phyloP scores from a whole-genome alignment of 2,888 invertebrate genomes.

The Thumatha senex region DNA sequence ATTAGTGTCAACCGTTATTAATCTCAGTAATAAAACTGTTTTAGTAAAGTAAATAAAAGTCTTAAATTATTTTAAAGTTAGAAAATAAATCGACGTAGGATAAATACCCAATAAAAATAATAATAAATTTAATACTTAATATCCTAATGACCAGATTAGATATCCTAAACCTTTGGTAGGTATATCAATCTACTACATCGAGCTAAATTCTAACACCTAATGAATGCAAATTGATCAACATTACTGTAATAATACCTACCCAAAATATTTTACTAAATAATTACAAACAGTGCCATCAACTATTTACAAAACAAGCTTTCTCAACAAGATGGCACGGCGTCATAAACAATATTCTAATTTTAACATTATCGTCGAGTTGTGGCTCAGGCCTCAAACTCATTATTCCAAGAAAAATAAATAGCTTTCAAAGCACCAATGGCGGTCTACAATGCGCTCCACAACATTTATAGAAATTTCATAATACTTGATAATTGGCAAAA shows the following conservation, averaged over 20 bases:
- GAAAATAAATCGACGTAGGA: background rate
- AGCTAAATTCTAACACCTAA: slow-evolving; percentile 17
- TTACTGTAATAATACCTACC: slow-evolving; percentile 46
- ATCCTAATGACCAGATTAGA: background rate
- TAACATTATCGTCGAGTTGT: slow-evolving; percentile 25
- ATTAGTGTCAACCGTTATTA: too few species aligned
- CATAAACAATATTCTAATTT: slow-evolving; percentile 1
- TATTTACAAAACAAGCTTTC: too few species aligned
- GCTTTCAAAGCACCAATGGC: slow-evolving; percentile 41
- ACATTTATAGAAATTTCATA: slow-evolving; percentile 54
- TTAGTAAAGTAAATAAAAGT: too few species aligned
- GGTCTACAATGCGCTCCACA: slow-evolving; percentile 43
- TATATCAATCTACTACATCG: slow-evolving; percentile 11
- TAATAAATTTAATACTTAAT: too few species aligned
- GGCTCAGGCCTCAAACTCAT: slow-evolving; percentile 22
- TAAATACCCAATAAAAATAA: background rate
- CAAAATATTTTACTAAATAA: slow-evolving; percentile 14
- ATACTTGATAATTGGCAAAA: slow-evolving; percentile 78
- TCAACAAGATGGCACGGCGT: slow-evolving; percentile 19
- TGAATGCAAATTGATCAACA: slow-evolving; percentile 8
- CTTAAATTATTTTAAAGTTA: background rate
- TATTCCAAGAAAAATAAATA: slow-evolving; percentile 11
- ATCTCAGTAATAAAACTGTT: too few species aligned
- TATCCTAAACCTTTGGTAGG: background rate
- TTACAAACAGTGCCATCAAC: slow-evolving; percentile 21